Evolutionary conservation across 2,113 vertebrate species (phyloP), one percentile per base, ranked within the genome.

Genomic region (Sylvilagus bachmani): DNA sequence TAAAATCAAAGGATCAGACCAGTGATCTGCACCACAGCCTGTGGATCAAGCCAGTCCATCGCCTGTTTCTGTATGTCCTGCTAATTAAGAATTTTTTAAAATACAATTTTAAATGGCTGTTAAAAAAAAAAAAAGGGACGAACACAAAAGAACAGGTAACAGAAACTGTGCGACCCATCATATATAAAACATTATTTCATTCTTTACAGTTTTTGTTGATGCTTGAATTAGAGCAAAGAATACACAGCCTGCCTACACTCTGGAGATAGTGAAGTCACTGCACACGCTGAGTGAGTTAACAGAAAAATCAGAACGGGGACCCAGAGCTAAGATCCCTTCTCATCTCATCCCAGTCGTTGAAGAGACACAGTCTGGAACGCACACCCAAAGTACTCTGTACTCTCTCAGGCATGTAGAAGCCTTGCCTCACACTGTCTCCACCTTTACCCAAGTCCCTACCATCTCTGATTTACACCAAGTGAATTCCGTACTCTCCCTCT

Each of bases 121-220:
- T 80, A 70, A 55, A 95, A 91, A 51, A 29, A 5, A 66, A 3
- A 58, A 58, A 58, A 58, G 55, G 17, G 0, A 38, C 6, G 53
- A 2, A 66, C 16, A 62, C 3, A 55, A 1, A 87, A 29, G 21
- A 78, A 70, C 13, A 93, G 27, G n/a, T 33, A 92, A 70, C 51
- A 91, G n/a, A 92, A 96, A 89, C 10, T 1, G 0, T 31, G 19
- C 84, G 66, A n/a, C 27, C 19, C 17, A 77, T 13, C 75, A 58
- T 93, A 14, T 16, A 22, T 94, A 6, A 79, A 83, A 53, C 78
- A 90, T 71, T 80, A 89, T 21, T 9, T 70, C 62, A 33, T 86
- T 29, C n/a, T 87, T 75, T 44, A 71, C 5, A 70, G 27, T 10
- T 81, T 95, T 94, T 95, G 77, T 27, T 91, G 67, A 62, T 9